Evolutionary conservation across 1,140 invertebrate genomes (phyloP).

Genomic region (Trialeurodes vaporariorum): DNA sequence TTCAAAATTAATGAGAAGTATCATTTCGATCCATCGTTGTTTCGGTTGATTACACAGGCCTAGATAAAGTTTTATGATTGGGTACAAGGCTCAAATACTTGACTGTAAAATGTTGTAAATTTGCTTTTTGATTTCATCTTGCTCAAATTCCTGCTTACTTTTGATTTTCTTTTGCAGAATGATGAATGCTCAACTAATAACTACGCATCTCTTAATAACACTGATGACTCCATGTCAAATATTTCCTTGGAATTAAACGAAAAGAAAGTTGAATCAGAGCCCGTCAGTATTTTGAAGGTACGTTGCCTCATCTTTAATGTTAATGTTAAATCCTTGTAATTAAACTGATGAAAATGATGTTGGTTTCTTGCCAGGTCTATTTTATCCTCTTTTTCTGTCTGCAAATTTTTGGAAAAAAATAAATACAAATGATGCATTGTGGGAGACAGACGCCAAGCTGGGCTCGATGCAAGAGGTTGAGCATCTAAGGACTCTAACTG

Average conservation of each 20-base stretch:
- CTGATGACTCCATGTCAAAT: not conserved
- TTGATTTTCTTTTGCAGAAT: not conserved
- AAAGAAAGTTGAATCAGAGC: not conserved
- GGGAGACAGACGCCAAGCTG: too few species aligned
- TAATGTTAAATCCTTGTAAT: not conserved
- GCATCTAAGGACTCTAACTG: not conserved
- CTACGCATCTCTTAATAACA: not conserved
- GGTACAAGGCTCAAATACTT: too few species aligned
- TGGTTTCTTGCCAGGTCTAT: not conserved
- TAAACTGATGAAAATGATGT: not conserved
- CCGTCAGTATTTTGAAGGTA: not conserved
- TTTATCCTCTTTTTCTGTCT: not conserved
- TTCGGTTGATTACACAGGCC: too few species aligned
- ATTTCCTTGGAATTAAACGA: not conserved
- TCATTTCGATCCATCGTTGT: too few species aligned
- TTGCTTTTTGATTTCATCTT: too few species aligned
- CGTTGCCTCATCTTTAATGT: not conserved
- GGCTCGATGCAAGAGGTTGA: not conserved
- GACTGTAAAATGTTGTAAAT: too few species aligned
- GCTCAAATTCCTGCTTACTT: too few species aligned
- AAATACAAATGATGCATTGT: too few species aligned
- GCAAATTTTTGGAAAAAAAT: not conserved
- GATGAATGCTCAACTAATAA: not conserved
- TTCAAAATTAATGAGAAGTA: too few species aligned
- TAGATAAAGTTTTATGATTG: too few species aligned